These are phyloP conservation scores for Oscheius sp. DNA, from an alignment of 2,888 invertebrate species.

Conservation along the genomic window DNA sequence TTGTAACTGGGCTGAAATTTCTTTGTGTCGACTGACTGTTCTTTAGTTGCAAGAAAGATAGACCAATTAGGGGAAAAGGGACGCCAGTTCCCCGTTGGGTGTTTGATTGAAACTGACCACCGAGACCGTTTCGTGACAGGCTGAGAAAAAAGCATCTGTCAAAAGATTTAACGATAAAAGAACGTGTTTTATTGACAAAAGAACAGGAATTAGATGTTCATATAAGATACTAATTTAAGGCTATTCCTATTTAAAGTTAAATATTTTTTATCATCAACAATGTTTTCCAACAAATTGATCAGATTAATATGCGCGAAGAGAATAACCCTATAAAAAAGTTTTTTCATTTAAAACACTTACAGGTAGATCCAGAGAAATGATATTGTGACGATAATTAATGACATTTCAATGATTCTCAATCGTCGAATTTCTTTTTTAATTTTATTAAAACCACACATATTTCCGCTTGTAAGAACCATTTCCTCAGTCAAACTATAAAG, in stretches of 20 bases:
- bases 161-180: background rate
- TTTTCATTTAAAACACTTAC: constrained; percentile 12
- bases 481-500: background rate
- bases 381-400: background rate
- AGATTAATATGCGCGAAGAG: background rate
- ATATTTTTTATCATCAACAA: background rate
- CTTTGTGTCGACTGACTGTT: constrained; percentile 1
- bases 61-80: background rate
- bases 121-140: background rate
- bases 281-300: background rate
- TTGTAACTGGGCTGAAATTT: constrained; percentile 25
- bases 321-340: background rate
- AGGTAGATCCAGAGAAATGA: background rate
- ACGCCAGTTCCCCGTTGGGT: no score
- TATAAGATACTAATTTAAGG: no score
- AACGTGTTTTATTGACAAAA: background rate
- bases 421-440: background rate
- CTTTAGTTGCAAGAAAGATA: background rate
- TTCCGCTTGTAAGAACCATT: background rate
- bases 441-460: no score
- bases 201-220: no score
- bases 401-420: background rate
- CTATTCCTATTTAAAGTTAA: no score
- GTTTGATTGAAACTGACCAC: no score
- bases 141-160: background rate